Conservation (phyloP, 2,113 vertebrate species). For the Sapajus apella region DNA sequence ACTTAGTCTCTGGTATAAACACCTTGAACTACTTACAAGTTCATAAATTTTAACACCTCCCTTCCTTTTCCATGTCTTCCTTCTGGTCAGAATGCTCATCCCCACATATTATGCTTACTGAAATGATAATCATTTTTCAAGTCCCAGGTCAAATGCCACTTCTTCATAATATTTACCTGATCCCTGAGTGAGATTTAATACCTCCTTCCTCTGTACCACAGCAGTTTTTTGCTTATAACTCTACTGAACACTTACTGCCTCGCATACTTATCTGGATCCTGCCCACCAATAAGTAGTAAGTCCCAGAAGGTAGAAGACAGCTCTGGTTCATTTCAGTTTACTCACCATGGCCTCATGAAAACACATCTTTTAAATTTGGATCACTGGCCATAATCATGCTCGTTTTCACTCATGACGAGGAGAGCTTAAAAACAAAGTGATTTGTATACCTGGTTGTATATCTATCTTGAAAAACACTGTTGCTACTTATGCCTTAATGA, state of each 20-base stretch:
- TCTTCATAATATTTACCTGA: conserved; percentile 10
- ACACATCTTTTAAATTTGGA: not conserved
- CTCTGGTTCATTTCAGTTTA: not conserved
- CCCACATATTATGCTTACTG: not conserved
- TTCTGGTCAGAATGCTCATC: not conserved
- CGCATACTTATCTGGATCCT: not conserved
- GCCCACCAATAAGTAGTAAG: not conserved
- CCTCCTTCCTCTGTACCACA: not conserved
- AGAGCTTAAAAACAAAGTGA: not conserved
- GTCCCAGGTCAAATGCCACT: not conserved
- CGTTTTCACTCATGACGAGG: not conserved
- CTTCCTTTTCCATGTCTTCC: not conserved
- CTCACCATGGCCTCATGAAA: not conserved
- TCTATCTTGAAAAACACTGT: not conserved
- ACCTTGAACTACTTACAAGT: not conserved
- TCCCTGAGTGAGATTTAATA: not conserved
- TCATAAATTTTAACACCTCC: not conserved
- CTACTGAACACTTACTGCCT: not conserved
- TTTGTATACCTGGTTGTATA: not conserved
- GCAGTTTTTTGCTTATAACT: not conserved
- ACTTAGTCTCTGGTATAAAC: not conserved
- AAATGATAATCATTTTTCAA: conserved; percentile 29
- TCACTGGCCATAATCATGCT: not conserved
- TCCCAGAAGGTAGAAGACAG: not conserved
- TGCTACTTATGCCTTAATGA: not conserved